These are phyloP conservation scores for Diprion similis DNA, from an alignment of 1,140 invertebrate species.

Conservation along the genomic window DNA sequence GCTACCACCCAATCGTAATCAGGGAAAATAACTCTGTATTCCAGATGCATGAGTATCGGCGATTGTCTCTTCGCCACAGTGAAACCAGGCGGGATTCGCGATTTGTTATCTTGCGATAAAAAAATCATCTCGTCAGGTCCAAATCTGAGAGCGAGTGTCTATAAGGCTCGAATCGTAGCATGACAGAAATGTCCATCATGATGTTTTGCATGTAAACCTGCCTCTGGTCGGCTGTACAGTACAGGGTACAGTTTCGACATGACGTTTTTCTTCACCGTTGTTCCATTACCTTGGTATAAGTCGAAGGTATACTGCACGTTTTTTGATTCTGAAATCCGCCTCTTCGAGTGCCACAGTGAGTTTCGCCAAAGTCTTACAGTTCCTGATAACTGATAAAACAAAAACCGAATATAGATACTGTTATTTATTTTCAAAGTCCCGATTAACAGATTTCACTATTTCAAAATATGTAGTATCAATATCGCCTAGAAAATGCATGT, in stretches of 20 bases:
- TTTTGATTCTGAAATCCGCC: constrained; percentile 43
- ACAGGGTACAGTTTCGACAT: constrained; percentile 35
- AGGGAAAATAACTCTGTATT: constrained; percentile 49
- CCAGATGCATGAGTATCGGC: constrained; percentile 49
- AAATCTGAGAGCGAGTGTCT: constrained; percentile 33
- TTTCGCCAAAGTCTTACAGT: constrained; percentile 37
- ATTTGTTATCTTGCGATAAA: constrained; percentile 41
- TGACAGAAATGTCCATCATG: constrained; percentile 30
- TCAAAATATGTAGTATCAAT: neutral
- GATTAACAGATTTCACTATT: neutral
- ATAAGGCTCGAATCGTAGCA: constrained; percentile 24
- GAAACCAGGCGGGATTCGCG: constrained; percentile 32
- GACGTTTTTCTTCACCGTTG: constrained; percentile 31
- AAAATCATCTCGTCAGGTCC: constrained; percentile 35
- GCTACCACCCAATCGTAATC: constrained; percentile 52
- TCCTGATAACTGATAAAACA: constrained; percentile 30
- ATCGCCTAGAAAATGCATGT: neutral
- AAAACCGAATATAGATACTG: neutral
- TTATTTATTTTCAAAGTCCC: neutral
- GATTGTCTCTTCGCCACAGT: constrained; percentile 34
- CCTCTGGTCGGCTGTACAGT: constrained; percentile 33
- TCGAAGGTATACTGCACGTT: constrained; percentile 42
- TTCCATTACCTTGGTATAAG: constrained; percentile 35
- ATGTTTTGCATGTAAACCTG: constrained; percentile 33
- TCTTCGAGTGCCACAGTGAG: constrained; percentile 36